Evolutionary conservation across 2,797 vertebrate genomes (phyloP), one percentile per base, ranked within the genome.

Genomic region (Carcharodon carcharias): DNA sequence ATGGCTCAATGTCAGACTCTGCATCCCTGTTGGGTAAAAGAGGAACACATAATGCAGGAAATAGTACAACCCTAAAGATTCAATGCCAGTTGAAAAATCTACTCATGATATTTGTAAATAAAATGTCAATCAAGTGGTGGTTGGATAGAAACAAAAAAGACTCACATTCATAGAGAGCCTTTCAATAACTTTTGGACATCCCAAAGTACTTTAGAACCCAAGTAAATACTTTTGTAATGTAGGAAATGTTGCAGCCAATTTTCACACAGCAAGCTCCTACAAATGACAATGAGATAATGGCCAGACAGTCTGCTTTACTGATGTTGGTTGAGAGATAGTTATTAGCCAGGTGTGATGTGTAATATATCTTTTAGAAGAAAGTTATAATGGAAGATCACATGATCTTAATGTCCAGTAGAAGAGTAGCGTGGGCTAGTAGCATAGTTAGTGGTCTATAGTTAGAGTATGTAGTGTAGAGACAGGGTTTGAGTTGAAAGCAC

Each of bases 1-100:
- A 8, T 9, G 31, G 1, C 26, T 2, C 31, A 12, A 35, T 12
- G 12, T n/a, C 35, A 12, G 9, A 11, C 31, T 35, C 31, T 28
- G 26, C 31, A 7, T 77, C 71, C 11, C 11, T 9, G 9, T 12
- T 35, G 9, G 31, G 31, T 77, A 50, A 26, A 85, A 50, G 56
- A 23, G 91, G 56, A 63, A 94, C 95, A 87, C 97, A 97, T 97
- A 97, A 93, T 96, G 97, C 97, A 97, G 97, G 97, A 97, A 97
- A 98, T 97, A 97, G 73, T 96, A 87, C 96, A 97, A 97, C 97
- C 97, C 96, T 26, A 96, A 95, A 96, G 97, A 96, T 96, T 96
- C 97, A 97, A 97, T 96, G 96, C 96, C 97, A 97, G 97, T 97
- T 97, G 97, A 97, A 97, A 97, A 97, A 97, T 97, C 97, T 97